Conservation (phyloP, 2,113 vertebrate genomes). For the Phyllostomus hastatus region DNA sequence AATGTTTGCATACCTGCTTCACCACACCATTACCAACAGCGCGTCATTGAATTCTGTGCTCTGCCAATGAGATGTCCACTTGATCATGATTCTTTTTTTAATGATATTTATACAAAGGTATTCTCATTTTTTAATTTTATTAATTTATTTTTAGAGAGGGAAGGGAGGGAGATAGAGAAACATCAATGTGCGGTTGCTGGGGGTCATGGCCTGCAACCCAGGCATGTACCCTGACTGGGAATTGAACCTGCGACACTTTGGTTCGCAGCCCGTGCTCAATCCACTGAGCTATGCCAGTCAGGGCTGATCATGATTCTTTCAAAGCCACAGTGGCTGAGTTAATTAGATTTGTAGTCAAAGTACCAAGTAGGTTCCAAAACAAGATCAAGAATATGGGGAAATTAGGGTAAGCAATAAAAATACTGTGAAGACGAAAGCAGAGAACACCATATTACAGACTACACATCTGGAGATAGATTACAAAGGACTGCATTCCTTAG, state of each 20-base stretch:
- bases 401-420: conserved; percentile 15
- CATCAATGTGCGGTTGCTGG: no score
- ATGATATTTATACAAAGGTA: no score
- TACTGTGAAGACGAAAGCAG: not conserved
- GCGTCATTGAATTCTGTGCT: not conserved
- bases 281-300: no score
- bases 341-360: conserved; percentile 8
- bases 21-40: not conserved
- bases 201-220: no score
- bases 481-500: not conserved
- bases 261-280: no score
- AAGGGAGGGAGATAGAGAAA: no score
- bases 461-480: not conserved
- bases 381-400: not conserved
- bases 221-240: no score
- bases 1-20: not conserved
- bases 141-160: no score
- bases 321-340: not conserved
- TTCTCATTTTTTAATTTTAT: no score
- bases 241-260: no score
- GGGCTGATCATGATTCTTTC: not conserved
- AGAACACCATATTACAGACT: not conserved
- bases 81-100: not conserved
- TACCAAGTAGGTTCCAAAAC: conserved; percentile 13
- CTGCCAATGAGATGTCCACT: not conserved